phyloP scores from a whole-genome alignment of 2,888 invertebrate species.

The Leptogaster cylindrica region DNA sequence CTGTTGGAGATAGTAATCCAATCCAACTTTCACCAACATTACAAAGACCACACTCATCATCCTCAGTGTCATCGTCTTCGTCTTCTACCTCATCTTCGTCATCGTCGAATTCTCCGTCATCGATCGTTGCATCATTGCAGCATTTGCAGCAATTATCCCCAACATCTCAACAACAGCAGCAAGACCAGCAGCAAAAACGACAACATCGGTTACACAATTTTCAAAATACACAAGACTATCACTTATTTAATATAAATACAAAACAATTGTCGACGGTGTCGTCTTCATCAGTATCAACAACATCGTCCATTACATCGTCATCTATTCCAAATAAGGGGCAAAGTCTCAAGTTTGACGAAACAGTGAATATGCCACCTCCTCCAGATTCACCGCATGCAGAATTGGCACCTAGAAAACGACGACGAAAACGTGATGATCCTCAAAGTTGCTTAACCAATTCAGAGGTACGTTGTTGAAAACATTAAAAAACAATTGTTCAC shows the following conservation, averaged over 20 bases:
- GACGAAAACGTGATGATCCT: constrained; percentile 69
- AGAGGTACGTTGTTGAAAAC: constrained; percentile 50
- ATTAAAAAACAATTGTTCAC: neutral
- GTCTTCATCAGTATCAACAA: neutral
- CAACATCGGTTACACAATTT: constrained; percentile 2
- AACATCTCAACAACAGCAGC: constrained; percentile 9
- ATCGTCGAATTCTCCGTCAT: constrained; percentile 20
- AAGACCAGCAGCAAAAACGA: constrained; percentile 22
- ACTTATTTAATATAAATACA: constrained; percentile 6
- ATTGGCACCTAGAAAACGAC: constrained; percentile 68
- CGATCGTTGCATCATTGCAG: constrained; percentile 27
- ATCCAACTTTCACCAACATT: constrained; percentile 21
- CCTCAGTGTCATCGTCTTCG: constrained; percentile 3
- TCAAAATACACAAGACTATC: constrained; percentile 27
- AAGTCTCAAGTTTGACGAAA: no score
- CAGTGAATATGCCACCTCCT: constrained; percentile 64
- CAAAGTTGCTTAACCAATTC: constrained; percentile 66
- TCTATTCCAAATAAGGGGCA: no score
- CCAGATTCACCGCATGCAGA: constrained; percentile 63
- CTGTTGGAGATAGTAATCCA: constrained; percentile 18
- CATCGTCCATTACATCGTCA: constrained; percentile 10
- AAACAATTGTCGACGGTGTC: constrained; percentile 9
- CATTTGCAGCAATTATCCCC: constrained; percentile 22
- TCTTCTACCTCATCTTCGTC: constrained; percentile 25
- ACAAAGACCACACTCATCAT: constrained; percentile 29